Percentiles rank a stretch among this genome's conserved stretches.
Conservation (phyloP, 2,113 vertebrate genomes). For the Nothoprocta pentlandii region DNA sequence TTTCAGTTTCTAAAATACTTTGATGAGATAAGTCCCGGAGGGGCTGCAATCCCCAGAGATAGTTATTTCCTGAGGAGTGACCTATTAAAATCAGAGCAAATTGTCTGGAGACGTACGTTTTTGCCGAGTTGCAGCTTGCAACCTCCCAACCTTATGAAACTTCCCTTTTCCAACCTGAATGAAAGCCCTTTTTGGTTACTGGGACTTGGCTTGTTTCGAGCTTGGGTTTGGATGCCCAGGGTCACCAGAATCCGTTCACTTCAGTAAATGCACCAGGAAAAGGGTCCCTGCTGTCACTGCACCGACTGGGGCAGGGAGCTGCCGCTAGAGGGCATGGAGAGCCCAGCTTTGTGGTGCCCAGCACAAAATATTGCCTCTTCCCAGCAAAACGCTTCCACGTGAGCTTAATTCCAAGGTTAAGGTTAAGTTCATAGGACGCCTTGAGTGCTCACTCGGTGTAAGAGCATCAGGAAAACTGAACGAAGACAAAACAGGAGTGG, state of each 20-base stretch:
- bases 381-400: neutral
- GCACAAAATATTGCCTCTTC: neutral
- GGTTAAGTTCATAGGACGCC: neutral
- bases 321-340: constrained; percentile 67
- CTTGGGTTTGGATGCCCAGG: neutral
- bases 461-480: neutral
- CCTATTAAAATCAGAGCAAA: neutral
- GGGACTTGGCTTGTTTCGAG: neutral
- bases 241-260: neutral
- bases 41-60: neutral
- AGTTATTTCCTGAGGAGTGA: neutral
- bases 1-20: neutral
- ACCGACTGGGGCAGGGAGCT: neutral
- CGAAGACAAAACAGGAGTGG: neutral
- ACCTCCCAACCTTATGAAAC: no score
- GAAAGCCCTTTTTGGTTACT: neutral
- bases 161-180: neutral
- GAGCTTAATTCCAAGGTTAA: neutral
- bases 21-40: neutral
- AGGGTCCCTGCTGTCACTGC: rapidly evolving
- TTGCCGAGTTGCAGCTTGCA: neutral
- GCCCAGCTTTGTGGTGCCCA: neutral
- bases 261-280: no score
- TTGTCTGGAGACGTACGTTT: neutral
- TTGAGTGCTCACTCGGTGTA: neutral